phyloP scores from a whole-genome alignment of 2,888 invertebrate genomes.

The Hypselothyrea guttata region DNA sequence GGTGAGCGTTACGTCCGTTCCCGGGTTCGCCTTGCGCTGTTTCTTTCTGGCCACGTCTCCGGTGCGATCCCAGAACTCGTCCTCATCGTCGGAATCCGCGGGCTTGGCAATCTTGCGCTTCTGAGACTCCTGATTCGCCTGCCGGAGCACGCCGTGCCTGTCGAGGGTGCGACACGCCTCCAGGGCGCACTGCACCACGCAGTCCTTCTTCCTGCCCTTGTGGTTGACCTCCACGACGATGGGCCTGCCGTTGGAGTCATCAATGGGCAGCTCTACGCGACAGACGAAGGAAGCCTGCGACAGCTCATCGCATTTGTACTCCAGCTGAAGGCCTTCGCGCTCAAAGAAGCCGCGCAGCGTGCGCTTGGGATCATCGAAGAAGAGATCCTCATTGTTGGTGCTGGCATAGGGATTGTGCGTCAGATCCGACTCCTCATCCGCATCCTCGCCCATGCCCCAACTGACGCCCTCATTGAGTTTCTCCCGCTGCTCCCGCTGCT shows the following conservation, averaged over 20 bases:
- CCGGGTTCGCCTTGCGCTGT: slow-evolving; percentile 84
- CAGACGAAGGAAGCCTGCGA: slow-evolving; percentile 94
- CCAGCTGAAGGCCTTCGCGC: slow-evolving; percentile 92
- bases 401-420: slow-evolving; percentile 92
- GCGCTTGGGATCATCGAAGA: slow-evolving; percentile 97
- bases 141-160: slow-evolving; percentile 91
- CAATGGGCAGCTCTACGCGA: slow-evolving; percentile 91
- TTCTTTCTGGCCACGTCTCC: slow-evolving; percentile 95
- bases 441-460: slow-evolving; percentile 98
- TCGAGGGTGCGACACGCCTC: slow-evolving; percentile 97
- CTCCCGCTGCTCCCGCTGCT: slow-evolving; percentile 80
- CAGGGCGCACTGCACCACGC: slow-evolving; percentile 94
- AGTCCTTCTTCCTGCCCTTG: slow-evolving; percentile 96
- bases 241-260: slow-evolving; percentile 88
- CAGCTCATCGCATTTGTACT: slow-evolving; percentile 93
- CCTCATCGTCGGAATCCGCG: slow-evolving; percentile 95
- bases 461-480: slow-evolving; percentile 88
- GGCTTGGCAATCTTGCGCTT: slow-evolving; percentile 91
- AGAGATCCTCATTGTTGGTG: slow-evolving; percentile 93
- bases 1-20: slow-evolving; percentile 83
- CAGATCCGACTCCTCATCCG: slow-evolving; percentile 91
- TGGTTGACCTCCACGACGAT: slow-evolving; percentile 93
- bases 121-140: slow-evolving; percentile 93
- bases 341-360: slow-evolving; percentile 97
- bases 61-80: slow-evolving; percentile 96